Evolutionary conservation across 1,140 invertebrate genomes (phyloP).

Genomic region (Coptotermes formosanus): DNA sequence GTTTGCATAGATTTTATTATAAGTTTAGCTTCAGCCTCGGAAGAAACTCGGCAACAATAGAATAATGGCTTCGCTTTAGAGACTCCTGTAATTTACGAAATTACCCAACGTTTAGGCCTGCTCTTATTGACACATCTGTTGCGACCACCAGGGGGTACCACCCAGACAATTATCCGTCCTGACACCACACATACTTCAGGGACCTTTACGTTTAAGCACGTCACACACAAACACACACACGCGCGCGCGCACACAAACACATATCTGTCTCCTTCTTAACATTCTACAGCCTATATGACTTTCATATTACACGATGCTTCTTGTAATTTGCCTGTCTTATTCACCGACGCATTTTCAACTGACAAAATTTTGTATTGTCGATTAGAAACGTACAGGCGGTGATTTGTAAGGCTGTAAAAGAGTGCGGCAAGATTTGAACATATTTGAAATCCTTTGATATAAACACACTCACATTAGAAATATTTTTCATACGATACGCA

Average conservation of each 20-base stretch:
- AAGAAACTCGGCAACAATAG: not conserved
- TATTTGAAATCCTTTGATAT: too few species aligned
- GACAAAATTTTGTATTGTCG: too few species aligned
- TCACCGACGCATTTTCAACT: too few species aligned
- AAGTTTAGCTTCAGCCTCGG: not conserved
- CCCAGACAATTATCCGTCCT: not conserved
- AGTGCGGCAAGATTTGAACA: too few species aligned
- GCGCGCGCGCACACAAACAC: not conserved
- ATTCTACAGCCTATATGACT: too few species aligned
- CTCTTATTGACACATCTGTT: constrained; percentile 6
- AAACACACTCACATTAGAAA: too few species aligned
- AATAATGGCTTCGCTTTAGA: not conserved
- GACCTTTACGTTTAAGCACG: not conserved
- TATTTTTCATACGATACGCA: too few species aligned
- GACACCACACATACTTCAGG: not conserved
- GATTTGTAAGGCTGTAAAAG: too few species aligned
- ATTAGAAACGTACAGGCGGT: too few species aligned
- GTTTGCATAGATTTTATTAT: not conserved
- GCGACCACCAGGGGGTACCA: constrained; percentile 1
- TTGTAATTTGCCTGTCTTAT: too few species aligned
- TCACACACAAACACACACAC: not conserved
- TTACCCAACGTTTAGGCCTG: not conserved
- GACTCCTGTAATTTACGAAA: not conserved
- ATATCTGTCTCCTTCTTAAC: not conserved
- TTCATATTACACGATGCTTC: too few species aligned